Evolutionary conservation across 2,113 vertebrate genomes (phyloP), one percentile per base, ranked within the genome.

Genomic region (Ceyx margarethae): DNA sequence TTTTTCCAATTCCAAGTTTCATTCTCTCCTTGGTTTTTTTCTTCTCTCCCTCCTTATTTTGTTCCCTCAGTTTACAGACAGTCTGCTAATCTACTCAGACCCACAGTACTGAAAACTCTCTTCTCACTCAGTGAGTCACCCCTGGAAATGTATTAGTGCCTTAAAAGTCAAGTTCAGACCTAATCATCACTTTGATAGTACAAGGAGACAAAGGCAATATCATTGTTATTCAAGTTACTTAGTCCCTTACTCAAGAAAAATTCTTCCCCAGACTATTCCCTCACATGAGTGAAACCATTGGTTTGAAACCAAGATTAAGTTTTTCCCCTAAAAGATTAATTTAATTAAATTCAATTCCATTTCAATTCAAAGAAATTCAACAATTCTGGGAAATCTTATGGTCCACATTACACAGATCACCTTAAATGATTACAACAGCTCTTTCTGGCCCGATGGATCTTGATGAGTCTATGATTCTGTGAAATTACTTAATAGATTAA

Each of bases 21-120:
- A 69, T 37, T 85, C 78, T 81, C 33, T 85, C 20, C 26, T 82
- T 93, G 89, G 74, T 51, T 82, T 89, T 84, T 50, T 89, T 33
- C 13, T 16, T 79, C 40, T 54, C 73, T 73, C n/a, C 31, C 10
- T 81, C 84, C 69, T 66, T 50, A 69, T 68, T 81, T 81, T 93
- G 61, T 81, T n/a, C 92, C 64, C 46, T 80, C 37, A 8, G 20
- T 91, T 95, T 89, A 92, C 43, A 81, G 91, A 77, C 71, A 81
- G 54, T 56, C 91, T 95, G 96, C n/a, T 93, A 95, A 93, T 92
- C 86, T 85, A 94, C 83, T 93, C 91, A 89, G 81, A 66, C 31
- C 71, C 56, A 77, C 25, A 64, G 64, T 40, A 69, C 75, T 85
- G 92, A 89, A 91, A 87, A 56, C 10, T 64, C 56, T 56, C 51